Percentiles rank a stretch among this genome's conserved stretches.
Evolutionary conservation across 35 echinoderm and acorn worm genomes (phyloP).

Genomic region (Eucidaris tribuloides): DNA sequence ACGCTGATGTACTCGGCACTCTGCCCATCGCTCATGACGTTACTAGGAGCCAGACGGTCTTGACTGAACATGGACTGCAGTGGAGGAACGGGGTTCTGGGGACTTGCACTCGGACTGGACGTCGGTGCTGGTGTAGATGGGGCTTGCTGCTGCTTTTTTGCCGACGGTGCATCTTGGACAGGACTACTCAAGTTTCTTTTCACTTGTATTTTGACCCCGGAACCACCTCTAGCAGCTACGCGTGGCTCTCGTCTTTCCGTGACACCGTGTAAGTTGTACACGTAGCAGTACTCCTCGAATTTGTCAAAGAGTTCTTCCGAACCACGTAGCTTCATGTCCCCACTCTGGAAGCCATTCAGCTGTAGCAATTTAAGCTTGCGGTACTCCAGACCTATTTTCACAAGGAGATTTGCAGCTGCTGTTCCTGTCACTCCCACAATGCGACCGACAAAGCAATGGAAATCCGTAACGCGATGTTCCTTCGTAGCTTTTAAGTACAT

Average conservation of each 20-base stretch:
- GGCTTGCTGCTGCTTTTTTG: neutral
- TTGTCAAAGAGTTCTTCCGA: neutral
- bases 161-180: too few relatives aligned
- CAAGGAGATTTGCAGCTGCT: neutral
- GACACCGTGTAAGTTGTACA: too few relatives aligned
- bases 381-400: neutral
- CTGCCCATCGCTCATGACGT: neutral
- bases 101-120: neutral
- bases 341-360: too few relatives aligned
- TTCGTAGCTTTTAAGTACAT: neutral
- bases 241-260: neutral
- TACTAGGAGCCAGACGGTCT: neutral
- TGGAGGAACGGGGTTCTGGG: neutral
- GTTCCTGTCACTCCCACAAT: neutral
- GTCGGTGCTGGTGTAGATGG: neutral
- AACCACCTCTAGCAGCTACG: neutral
- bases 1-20: neutral
- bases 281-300: neutral
- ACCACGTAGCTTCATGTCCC: neutral
- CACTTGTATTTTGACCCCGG: neutral
- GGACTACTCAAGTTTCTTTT: neutral
- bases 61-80: too few relatives aligned
- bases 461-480: neutral
- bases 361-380: neutral
- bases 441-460: neutral